Base-by-base conservation (phyloP, 2,888 invertebrate species). In the Lithophane socia region DNA sequence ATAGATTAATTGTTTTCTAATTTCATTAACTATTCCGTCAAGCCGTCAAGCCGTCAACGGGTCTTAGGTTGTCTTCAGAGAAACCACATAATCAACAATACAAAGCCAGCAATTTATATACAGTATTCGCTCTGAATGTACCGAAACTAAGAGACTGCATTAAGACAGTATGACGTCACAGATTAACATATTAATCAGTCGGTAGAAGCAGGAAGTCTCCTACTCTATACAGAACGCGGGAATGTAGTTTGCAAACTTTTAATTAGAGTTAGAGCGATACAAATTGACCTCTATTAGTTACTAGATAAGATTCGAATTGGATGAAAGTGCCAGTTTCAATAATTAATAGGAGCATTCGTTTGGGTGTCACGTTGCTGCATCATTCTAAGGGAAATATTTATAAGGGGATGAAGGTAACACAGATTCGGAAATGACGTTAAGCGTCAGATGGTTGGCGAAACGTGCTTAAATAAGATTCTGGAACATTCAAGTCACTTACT, bases 121-220 rank as follows among this genome's bases (percentile, higher is more conserved):
- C 79, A 82, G 80, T 64, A 67, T 63, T 85, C 64, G 49, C 81
- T 77, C 65, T 61, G 77, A 80, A 72, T 73, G 83, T 78, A 79
- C 80, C 78, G 60, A 84, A 84, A 85, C 86, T 82, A 76, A 86
- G 86, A 80, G 84, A 86, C 88, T 88, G 89, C 88, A 89, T 89
- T 88, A 88, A 90, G 88, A 89, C 88, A 83, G 84, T 85, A 87
- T 89, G 87, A 89, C 86, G 84, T 83, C 74, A 76, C 61, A 82
- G 87, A 92, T 92, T 92, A 91, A 88, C 92, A 92, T 92, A 91
- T 91, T 92, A 92, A 92, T 90, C 89, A 90, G 88, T 64, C 67
- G 82, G 58, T 72, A 77, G 86, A 75, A 83, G 80, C 72, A 83
- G 79, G 81, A 83, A 83, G 65, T 84, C 84, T 75, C 65, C 60